A percentile compares a stretch with the other conserved stretches of the same genome.
Evolutionary conservation across 2,797 vertebrate genomes (phyloP).

Genomic region (Syncerus caffer): DNA sequence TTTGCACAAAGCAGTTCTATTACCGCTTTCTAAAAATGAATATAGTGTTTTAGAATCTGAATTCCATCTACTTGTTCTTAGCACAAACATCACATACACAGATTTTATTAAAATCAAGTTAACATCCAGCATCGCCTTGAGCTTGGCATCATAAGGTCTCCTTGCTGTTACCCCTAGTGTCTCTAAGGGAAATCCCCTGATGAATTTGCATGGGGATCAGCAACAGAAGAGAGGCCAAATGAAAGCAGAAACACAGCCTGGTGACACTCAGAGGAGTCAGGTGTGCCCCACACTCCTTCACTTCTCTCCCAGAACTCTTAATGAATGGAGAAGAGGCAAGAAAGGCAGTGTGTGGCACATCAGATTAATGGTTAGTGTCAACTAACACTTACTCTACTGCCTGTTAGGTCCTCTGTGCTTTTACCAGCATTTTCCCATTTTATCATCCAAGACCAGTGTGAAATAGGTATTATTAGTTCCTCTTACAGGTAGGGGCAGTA

Average conservation of each 20-base stretch:
- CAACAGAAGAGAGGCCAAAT: background rate
- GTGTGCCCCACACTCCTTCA: background rate
- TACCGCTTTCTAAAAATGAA: conserved; percentile 36
- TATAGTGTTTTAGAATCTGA: conserved; percentile 14
- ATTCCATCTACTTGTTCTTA: conserved; percentile 23
- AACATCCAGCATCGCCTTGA: background rate
- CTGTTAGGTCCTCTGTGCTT: background rate
- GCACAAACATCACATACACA: background rate
- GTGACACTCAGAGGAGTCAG: background rate
- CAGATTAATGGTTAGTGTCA: background rate
- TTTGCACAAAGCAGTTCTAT: conserved; percentile 46
- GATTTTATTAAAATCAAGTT: conserved; percentile 13
- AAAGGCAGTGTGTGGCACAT: background rate
- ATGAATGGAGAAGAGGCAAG: background rate
- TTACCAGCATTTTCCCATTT: background rate
- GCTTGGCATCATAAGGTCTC: background rate
- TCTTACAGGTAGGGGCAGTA: background rate
- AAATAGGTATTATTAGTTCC: background rate
- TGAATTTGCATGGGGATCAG: background rate
- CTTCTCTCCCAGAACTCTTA: background rate
- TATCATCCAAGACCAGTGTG: background rate
- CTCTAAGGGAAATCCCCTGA: background rate
- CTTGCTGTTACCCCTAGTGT: background rate
- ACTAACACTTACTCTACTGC: background rate
- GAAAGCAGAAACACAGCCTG: background rate